Evolutionary conservation across 2,113 vertebrate species (phyloP), one percentile per base, ranked within the genome.

Genomic region (Manacus vitellinus): DNA sequence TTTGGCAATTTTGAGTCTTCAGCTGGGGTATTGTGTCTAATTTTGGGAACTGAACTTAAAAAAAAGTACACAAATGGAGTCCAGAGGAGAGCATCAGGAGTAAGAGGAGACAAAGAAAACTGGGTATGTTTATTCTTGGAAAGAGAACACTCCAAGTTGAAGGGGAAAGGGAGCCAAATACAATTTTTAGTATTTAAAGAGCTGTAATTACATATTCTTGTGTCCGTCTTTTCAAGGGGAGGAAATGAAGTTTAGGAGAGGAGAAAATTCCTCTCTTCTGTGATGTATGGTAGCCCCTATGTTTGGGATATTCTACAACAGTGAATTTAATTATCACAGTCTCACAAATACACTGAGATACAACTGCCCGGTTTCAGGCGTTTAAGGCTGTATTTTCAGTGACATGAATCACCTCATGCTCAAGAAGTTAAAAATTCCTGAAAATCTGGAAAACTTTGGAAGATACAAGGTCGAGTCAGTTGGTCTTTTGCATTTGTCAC

Each of bases 331-430:
- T 8, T 5, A 59, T 52, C 21, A 23, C 33, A 24, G 0, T 52
- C 49, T 90, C 2, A 1, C 22, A 54, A 72, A 59, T 58, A 12
- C 35, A 10, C 27, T 83, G 63, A 54, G 35, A n/a, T 73, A 20
- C 0, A 0, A 21, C 30, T 55, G 31, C 12, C 37, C 19, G 14
- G 24, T 75, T 76, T 56, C 49, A 49, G 35, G 5, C n/a, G 8
- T 51, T 66, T 81, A 63, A 1, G 2, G 56, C n/a, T 49, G 15
- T 74, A 27, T 92, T 85, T 83, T 86, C 76, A 80, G 46, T 74
- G 61, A 7, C 19, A 15, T 31, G 41, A 70, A 54, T 74, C 39
- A 43, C 39, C 18, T 89, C 19, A 61, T 55, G 39, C 43, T 76
- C 18, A 30, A 71, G 65, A 25, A 68, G 67, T 76, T 65, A n/a